Evolutionary conservation across 2,113 vertebrate species (phyloP).

Genomic region (Hystrix brachyura): DNA sequence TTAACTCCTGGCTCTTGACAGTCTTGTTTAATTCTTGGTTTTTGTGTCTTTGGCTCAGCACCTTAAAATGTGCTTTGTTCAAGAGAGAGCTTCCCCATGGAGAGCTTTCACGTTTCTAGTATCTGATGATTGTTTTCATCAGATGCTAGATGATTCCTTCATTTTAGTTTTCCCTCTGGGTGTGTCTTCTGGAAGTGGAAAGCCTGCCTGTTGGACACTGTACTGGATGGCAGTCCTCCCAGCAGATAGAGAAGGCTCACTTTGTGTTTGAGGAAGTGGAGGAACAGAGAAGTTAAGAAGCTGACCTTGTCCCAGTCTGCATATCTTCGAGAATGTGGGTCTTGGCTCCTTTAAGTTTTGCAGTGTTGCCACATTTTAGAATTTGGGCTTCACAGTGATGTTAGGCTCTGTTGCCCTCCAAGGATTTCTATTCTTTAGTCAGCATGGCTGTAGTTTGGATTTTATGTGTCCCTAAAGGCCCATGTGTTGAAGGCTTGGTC

Average conservation of each 20-base stretch:
- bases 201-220: background rate
- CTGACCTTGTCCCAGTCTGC: fast-evolving
- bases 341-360: background rate
- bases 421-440: background rate
- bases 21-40: background rate
- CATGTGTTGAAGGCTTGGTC: background rate
- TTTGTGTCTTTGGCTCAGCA: background rate
- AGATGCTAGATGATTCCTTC: too few species aligned
- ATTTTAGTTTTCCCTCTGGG: background rate
- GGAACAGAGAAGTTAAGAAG: background rate
- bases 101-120: background rate
- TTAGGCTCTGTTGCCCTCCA: background rate
- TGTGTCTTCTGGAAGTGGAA: background rate
- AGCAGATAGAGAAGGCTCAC: background rate
- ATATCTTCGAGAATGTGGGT: background rate
- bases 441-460: background rate
- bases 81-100: background rate
- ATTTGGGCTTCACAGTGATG: background rate
- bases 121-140: background rate
- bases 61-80: background rate
- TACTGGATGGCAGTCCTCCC: background rate
- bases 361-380: background rate
- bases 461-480: background rate
- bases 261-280: background rate
- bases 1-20: fast-evolving